Base-by-base conservation (phyloP, 2,113 vertebrate genomes). In the Corydoras sp. region DNA sequence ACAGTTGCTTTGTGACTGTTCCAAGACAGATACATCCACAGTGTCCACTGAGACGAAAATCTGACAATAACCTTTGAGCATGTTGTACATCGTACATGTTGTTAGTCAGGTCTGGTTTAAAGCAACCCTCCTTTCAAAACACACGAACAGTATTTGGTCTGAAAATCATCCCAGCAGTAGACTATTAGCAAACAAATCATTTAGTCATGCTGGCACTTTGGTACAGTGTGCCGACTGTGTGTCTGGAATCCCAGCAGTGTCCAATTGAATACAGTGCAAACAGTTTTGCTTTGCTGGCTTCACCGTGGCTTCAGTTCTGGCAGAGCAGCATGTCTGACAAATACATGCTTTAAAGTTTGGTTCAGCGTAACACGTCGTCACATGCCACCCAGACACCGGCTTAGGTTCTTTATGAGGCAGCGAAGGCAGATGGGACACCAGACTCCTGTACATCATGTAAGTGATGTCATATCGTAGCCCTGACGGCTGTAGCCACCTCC, bases 181-280 rank as follows among this genome's bases (percentile, higher is more conserved):
- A 56, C 58, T 49, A 56, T 55, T 50, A 58, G 72, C 65, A 74
- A 74, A 68, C 51, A 74, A 74, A 74, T 73, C 66, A 66, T 67
- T 73, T 67, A 62, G 49, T 51, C 65, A 68, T 31, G 58, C 72
- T 62, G 72, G 65, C 59, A 48, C 51, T 74, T 55, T 56, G 65
- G 58, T 68, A 74, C 72, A 74, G 58, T 74, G 72, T 68, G 59
- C 62, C 48, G 72, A 68, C 65, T 74, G 72, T 74, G 58, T 62
- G 58, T 24, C 58, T 31, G 61, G 64, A 73, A 67, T 73, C 72
- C 58, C 48, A 67, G 58, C 50, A 60, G 56, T 67, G 72, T 67
- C 64, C 58, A 13, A 60, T 49, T 43, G 64, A 74, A 62, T 11
- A 49, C 51, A 74, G 18, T 49, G 72, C 72, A 74, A 74, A 74